phyloP scores from a whole-genome alignment of 2,113 vertebrate genomes.

The Brachyistius frenatus region DNA sequence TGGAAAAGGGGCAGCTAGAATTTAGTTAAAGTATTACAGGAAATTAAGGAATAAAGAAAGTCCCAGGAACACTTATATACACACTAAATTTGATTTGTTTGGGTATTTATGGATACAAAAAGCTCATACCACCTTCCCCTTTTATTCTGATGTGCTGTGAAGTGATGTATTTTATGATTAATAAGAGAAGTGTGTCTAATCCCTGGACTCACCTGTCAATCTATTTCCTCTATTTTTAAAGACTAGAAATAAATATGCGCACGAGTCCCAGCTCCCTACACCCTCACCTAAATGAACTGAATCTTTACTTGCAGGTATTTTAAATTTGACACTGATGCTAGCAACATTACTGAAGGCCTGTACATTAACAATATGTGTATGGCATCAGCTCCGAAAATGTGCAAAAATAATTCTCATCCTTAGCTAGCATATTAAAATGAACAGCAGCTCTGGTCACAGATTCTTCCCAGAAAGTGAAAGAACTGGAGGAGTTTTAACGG shows the following conservation, averaged over 20 bases:
- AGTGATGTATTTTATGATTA: constrained; percentile 12
- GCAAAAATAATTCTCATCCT: constrained; percentile 31
- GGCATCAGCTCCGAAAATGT: constrained; percentile 52
- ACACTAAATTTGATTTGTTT: constrained; percentile 15
- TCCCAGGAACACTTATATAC: not conserved
- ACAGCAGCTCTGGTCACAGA: not conserved
- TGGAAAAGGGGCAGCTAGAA: constrained; percentile 42
- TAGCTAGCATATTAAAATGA: constrained; percentile 27
- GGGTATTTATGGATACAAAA: not conserved
- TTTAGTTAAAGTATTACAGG: constrained; percentile 17
- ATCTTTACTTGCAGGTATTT: not conserved
- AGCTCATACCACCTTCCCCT: not conserved
- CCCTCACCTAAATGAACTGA: constrained; percentile 7
- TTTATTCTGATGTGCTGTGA: constrained; percentile 5
- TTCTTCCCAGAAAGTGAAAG: constrained; percentile 6
- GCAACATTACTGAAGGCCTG: not conserved
- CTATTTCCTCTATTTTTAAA: constrained; percentile 8
- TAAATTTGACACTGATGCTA: not conserved
- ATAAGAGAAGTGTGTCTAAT: not conserved
- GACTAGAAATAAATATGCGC: constrained; percentile 8
- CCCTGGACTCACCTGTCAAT: not conserved
- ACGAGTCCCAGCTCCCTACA: not conserved
- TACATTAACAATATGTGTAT: constrained; percentile 10
- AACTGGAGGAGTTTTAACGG: not conserved
- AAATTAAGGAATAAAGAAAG: not conserved